phyloP scores from a whole-genome alignment of 1,140 invertebrate species.

The Heliconius himera region DNA sequence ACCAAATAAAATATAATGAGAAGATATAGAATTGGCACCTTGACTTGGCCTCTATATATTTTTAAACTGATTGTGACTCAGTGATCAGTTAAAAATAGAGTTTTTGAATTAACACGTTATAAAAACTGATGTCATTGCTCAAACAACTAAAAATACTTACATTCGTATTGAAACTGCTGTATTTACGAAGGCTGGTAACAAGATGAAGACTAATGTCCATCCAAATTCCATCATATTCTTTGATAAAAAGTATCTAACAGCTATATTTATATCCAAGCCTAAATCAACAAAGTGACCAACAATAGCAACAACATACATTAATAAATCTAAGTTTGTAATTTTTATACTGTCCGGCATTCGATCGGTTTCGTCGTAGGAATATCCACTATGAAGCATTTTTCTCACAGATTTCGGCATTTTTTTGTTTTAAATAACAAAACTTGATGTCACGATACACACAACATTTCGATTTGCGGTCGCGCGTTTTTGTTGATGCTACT shows the following conservation, averaged over 20 bases:
- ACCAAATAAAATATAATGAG: background rate
- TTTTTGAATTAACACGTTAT: background rate
- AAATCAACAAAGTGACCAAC: slow-evolving; percentile 85
- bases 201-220: slow-evolving; percentile 84
- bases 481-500: slow-evolving; percentile 13
- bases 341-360: slow-evolving; percentile 69
- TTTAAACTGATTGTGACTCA: background rate
- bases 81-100: background rate
- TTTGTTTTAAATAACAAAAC: background rate
- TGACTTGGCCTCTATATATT: background rate
- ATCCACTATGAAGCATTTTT: slow-evolving; percentile 60
- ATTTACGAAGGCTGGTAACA: slow-evolving; percentile 85
- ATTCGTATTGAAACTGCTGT: slow-evolving; percentile 85
- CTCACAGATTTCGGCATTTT: slow-evolving; percentile 64
- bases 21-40: background rate
- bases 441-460: slow-evolving; percentile 7
- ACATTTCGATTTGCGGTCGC: slow-evolving; percentile 15
- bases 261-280: slow-evolving; percentile 85
- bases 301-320: slow-evolving; percentile 81
- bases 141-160: slow-evolving; percentile 70
- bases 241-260: slow-evolving; percentile 81
- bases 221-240: slow-evolving; percentile 82
- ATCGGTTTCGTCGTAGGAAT: slow-evolving; percentile 71
- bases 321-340: slow-evolving; percentile 66
- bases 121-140: slow-evolving; percentile 21